These are phyloP conservation scores for Danio aesculapii DNA, from an alignment of 2,797 vertebrate species.

Conservation along the genomic window DNA sequence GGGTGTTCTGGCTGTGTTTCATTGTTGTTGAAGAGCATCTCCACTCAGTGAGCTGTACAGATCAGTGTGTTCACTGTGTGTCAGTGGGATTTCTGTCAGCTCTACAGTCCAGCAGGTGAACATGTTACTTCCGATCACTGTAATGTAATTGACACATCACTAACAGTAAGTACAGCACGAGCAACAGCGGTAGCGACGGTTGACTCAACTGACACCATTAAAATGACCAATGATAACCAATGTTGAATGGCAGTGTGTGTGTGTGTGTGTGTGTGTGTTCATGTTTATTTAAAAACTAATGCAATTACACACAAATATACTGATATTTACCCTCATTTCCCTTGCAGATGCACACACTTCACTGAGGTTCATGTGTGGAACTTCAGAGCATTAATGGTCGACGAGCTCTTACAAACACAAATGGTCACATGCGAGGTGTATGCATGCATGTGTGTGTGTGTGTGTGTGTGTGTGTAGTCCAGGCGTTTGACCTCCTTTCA, in stretches of 20 bases:
- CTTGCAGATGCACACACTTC: conserved; percentile 14
- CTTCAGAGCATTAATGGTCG: background rate
- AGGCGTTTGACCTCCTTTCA: conserved; percentile 65
- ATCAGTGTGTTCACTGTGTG: too few relatives aligned
- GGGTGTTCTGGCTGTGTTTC: too few relatives aligned
- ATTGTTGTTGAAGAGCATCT: too few relatives aligned
- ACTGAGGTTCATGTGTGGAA: background rate
- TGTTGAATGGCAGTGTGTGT: background rate
- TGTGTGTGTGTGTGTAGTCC: conserved; percentile 35
- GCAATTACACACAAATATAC: conserved; percentile 27
- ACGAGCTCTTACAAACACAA: conserved; percentile 16
- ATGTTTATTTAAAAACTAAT: conserved; percentile 19
- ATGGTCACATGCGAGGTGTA: conserved; percentile 20
- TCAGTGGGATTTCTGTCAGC: too few relatives aligned
- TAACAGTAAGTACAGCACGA: background rate
- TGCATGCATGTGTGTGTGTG: conserved; percentile 20
- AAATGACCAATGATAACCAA: background rate
- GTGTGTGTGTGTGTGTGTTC: background rate
- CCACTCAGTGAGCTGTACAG: too few relatives aligned
- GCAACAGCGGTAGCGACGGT: background rate
- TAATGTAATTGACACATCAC: background rate
- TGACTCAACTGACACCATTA: background rate
- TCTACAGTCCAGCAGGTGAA: too few relatives aligned
- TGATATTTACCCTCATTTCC: background rate
- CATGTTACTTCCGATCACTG: background rate